Evolutionary conservation across 2,797 vertebrate species (phyloP), one percentile per base, ranked within the genome.

Genomic region (Lophotriccus pileatus): DNA sequence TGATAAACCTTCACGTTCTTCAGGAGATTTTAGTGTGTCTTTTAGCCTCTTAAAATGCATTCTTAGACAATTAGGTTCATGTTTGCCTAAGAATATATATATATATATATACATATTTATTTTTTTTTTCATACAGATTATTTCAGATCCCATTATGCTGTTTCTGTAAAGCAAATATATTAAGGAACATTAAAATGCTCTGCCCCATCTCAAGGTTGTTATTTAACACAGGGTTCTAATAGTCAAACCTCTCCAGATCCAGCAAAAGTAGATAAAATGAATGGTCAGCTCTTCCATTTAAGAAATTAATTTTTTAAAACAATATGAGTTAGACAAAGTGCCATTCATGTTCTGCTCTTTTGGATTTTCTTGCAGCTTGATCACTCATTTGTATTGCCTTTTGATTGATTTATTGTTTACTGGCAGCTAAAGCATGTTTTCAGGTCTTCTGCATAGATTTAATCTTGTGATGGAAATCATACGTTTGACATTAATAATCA

Each of bases 351-450:
- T 53, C 37, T 62, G 56, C 56, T 88, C 39, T 32, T 79, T 49
- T 8, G 6, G 28, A 28, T 81, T 73, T 74, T 44, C 66, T 84
- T 34, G 46, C 9, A 70, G 23, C 10, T 91, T 75, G 81, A 79
- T 94, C 27, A 79, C 22, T 95, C 63, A 34, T 53, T 88, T 66
- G 34, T 30, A 87, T 96, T 95, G 72, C 84, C 49, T 94, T 84
- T 80, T 94, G 83, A 96, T 94, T 93, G 77, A 94, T 96, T 86
- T 95, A 39, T 82, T 95, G 80, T 84, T 96, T 95, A 60, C 59
- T 80, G 79, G 64, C 75, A 97, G 64, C 30, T 87, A 81, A 95
- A 87, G 18, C 78, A 37, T 44, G 14, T 70, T 96, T 96, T 88
- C 85, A 88, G 62, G 53, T 68, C 74, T 90, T 96, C 93, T 91